Evolutionary conservation across 1,140 invertebrate species (phyloP).

Genomic region (Euura saliciscinereae): DNA sequence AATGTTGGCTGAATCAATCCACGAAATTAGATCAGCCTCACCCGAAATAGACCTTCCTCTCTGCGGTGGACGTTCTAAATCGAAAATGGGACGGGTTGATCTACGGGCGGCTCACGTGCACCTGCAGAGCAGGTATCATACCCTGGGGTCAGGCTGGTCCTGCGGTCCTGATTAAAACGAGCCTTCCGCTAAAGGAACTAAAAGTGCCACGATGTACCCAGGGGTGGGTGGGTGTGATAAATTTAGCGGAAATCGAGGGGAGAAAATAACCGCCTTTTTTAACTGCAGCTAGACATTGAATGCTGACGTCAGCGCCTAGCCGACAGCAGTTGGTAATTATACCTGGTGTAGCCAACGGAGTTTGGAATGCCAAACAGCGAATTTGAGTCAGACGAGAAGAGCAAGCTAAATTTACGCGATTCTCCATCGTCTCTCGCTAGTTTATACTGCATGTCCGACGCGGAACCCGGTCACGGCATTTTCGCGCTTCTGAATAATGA

Average conservation of each 20-base stretch:
- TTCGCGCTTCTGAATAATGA: background rate
- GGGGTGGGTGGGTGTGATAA: background rate
- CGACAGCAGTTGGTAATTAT: background rate
- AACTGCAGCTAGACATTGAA: background rate
- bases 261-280: background rate
- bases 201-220: background rate
- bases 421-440: no score
- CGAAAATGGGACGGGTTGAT: background rate
- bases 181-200: background rate
- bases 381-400: background rate
- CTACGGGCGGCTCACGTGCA: background rate
- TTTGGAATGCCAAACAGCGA: background rate
- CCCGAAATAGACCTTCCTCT: background rate
- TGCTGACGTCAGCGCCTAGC: background rate
- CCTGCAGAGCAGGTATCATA: background rate
- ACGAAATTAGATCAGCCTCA: background rate
- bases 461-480: background rate
- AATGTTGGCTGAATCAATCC: background rate
- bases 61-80: background rate
- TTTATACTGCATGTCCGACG: no score
- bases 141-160: background rate
- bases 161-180: background rate
- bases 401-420: no score
- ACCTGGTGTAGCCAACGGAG: background rate
- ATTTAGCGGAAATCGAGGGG: no score